Base-by-base conservation (phyloP, 2,888 invertebrate species). In the Zonitis immaculata region DNA sequence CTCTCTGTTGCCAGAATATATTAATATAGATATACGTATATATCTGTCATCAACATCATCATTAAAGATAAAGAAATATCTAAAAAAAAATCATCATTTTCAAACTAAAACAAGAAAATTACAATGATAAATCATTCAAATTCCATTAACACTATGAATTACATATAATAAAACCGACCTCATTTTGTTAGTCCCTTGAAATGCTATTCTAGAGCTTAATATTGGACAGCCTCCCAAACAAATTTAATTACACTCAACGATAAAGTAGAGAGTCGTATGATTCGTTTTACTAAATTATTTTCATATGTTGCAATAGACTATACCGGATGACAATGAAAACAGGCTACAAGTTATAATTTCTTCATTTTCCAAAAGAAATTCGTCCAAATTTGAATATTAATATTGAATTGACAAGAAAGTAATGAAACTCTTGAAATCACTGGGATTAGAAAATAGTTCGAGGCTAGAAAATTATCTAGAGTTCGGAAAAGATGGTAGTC, bases 261-360 rank as follows among this genome's bases (percentile, higher is more conserved):
- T 45, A 27, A 27, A 30, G 39, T 20, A 28, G 28, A 45, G 26
- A 45, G 28, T 45, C 30, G 22, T 16, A 27, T 9, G 25, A 25
- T 47, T 28, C 45, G 49, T 45, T 49, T 49, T 32, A 49, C 48
- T 47, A 30, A 44, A 39, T 42, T n/a, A n/a, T n/a, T 42, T 51
- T 30, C 16, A 46, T 43, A 22, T 32, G 30, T 32, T 22, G 3
- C 22, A 22, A 22, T 22, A 22, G 5, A n/a, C n/a, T 22, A 22
- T 22, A 22, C 3, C 5, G 22, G 3, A 22, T 4, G 5, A 22
- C 22, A 5, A 22, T 5, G 22, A 22, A 22, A 4, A 22, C 22
- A 4, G 3, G 22, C n/a, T n/a, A n/a, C n/a, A n/a, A n/a, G n/a
- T n/a, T 3, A 22, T 5, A 22, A 39, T 16, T 39, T 39, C 39